Base-by-base conservation (phyloP, 2,888 invertebrate genomes). In the Drosophila aldrichi region DNA sequence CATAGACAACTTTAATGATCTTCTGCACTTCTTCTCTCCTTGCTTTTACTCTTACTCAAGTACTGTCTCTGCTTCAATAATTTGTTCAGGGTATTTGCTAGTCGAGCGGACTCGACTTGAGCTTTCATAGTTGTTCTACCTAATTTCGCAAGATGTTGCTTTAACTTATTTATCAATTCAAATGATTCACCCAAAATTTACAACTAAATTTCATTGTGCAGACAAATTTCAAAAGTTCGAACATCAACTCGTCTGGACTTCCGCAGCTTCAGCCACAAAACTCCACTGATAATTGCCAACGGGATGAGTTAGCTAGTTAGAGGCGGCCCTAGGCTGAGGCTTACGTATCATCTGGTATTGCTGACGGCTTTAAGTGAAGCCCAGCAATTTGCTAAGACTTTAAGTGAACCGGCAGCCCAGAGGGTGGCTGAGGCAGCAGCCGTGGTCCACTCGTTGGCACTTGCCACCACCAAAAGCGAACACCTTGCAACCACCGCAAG, bases 401-500 rank as follows among this genome's bases (percentile, higher is more conserved):
- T 70, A 77, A 77, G 56, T 38, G 62, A 57, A 40, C 14, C 29
- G 43, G 9, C 38, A n/a, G 3, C 34, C 55, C 25, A 55, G 48
- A 34, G 56, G 74, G 64, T 59, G 40, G 55, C 36, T 52, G 46
- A 52, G 38, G 32, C 51, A 55, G 43, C 54, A 48, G 32, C 43
- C 18, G 12, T 16, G 56, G 51, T 70, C 77, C 56, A 68, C n/a
- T 44, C 29, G 36, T 5, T 29, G 63, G 32, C 62, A 60, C 65
- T 70, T 56, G 49, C 70, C 70, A 74, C 32, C 76, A 54, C 76
- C 60, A 38, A 16, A n/a, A 18, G 38, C 41, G 56, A 55, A 76
- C 77, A 79, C 79, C 79, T 77, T 79, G 79, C 80, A 80, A 79
- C 79, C 77, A 79, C 79, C 80, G 36, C 43, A 49, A 44, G n/a